Conservation (phyloP, 2,888 invertebrate genomes). For the Cosmia pyralina region DNA sequence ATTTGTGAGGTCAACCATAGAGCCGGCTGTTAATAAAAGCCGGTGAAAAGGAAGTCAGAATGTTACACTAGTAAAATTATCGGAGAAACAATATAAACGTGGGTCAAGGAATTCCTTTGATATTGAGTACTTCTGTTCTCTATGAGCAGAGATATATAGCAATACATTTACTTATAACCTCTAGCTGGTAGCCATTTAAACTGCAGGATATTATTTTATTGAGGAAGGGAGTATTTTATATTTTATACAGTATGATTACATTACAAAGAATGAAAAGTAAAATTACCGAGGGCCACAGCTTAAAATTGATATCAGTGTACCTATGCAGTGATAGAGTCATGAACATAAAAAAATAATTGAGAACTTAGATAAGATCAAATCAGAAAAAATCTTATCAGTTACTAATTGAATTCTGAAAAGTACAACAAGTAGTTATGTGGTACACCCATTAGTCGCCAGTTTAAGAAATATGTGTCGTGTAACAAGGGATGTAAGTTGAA, state of each 20-base stretch:
- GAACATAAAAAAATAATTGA: slow-evolving; percentile 35
- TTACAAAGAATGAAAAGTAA: not conserved
- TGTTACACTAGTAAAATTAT: slow-evolving; percentile 10
- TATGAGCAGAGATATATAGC: not conserved
- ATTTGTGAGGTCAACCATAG: slow-evolving; percentile 32
- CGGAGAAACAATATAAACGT: slow-evolving; percentile 35
- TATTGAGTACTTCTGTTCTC: slow-evolving; percentile 1
- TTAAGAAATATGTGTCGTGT: slow-evolving; percentile 8
- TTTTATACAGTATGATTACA: not conserved
- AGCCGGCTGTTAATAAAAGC: slow-evolving; percentile 19
- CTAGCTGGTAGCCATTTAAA: not conserved
- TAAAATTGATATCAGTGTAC: slow-evolving; percentile 2
- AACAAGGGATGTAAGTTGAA: not conserved
- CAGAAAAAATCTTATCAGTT: slow-evolving; percentile 19
- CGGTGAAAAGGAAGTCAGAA: slow-evolving; percentile 25
- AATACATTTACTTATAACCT: not conserved
- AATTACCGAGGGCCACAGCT: not conserved
- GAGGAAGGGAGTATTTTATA: not conserved
- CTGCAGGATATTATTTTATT: slow-evolving; percentile 5
- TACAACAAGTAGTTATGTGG: not conserved
- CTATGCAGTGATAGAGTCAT: slow-evolving; percentile 33
- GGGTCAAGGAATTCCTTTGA: slow-evolving; percentile 27
- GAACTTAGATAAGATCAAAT: slow-evolving; percentile 7
- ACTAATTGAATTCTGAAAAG: slow-evolving; percentile 30
- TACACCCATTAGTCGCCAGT: not conserved